Percentiles rank a stretch among this genome's conserved stretches.
Evolutionary conservation across 35 echinoderm and acorn worm species (phyloP).

Genomic region (Holothuria glaberrima): DNA sequence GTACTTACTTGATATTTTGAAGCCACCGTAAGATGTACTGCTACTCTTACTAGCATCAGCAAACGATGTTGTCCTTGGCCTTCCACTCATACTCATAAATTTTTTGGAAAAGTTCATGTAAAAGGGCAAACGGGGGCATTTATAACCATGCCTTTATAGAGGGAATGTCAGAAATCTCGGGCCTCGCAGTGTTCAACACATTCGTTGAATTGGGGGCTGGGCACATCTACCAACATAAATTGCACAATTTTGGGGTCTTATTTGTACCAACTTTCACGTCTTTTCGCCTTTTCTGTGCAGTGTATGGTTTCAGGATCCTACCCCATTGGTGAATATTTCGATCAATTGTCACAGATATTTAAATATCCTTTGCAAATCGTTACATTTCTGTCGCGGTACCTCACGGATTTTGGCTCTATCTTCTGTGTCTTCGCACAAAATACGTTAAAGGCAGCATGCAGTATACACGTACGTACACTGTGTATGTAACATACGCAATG

Average conservation of each 20-base stretch:
- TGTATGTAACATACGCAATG: too few species aligned
- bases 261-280: background rate
- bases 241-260: slow-evolving; percentile 24
- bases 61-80: slow-evolving; percentile 99
- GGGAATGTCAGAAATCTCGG: slow-evolving; percentile 56
- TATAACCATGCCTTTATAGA: slow-evolving; percentile 50
- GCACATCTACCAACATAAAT: slow-evolving; percentile 31
- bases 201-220: slow-evolving; percentile 32
- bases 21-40: slow-evolving; percentile 92
- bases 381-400: background rate
- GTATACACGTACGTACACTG: too few species aligned
- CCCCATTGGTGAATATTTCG: slow-evolving; percentile 35
- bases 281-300: background rate
- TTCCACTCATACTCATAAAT: slow-evolving; percentile 96
- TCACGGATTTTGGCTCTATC: too few species aligned
- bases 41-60: slow-evolving; percentile 94
- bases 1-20: slow-evolving; percentile 99
- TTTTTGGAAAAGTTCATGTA: slow-evolving; percentile 59
- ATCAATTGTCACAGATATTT: slow-evolving; percentile 16
- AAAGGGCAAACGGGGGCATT: slow-evolving; percentile 24
- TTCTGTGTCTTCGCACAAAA: too few species aligned
- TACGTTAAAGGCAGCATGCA: too few species aligned
- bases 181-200: slow-evolving; percentile 30
- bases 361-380: background rate
- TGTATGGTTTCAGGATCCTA: slow-evolving; percentile 1